phyloP scores from a whole-genome alignment of 2,888 invertebrate species.

The Polydrusus cervinus region DNA sequence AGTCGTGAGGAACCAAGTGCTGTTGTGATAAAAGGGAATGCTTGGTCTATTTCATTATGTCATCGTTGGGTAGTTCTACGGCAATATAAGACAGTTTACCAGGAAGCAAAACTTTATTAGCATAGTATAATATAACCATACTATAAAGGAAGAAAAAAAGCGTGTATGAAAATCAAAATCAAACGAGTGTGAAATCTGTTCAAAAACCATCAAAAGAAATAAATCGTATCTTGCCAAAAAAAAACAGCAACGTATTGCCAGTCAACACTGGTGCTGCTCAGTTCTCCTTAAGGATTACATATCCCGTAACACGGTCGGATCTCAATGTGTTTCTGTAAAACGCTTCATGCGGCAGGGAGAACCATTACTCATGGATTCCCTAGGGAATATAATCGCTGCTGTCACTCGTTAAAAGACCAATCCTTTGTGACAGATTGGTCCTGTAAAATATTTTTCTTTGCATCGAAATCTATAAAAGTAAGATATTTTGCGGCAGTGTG shows the following conservation, averaged over 20 bases:
- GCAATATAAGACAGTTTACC: no score
- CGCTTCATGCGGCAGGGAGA: slow-evolving; percentile 60
- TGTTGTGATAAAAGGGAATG: no score
- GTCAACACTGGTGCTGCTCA: slow-evolving; percentile 10
- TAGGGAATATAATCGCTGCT: slow-evolving; percentile 65
- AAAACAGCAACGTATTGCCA: slow-evolving; percentile 18
- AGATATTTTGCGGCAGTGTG: slow-evolving; percentile 52
- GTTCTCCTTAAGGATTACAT: slow-evolving; percentile 47
- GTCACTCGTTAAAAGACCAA: slow-evolving; percentile 70
- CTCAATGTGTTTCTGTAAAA: slow-evolving; percentile 45
- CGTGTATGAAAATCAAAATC: neutral
- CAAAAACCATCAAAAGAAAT: neutral
- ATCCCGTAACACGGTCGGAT: slow-evolving; percentile 37
- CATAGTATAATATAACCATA: no score
- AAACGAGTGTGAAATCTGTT: neutral
- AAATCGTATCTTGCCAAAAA: neutral
- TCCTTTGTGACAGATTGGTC: slow-evolving; percentile 69
- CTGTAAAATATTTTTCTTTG: slow-evolving; percentile 67
- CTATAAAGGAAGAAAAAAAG: no score
- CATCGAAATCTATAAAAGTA: slow-evolving; percentile 63
- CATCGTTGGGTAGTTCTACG: no score
- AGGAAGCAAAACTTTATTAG: no score
- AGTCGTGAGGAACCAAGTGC: no score
- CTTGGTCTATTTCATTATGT: no score
- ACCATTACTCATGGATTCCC: slow-evolving; percentile 70